A percentile compares a stretch with the other conserved stretches of the same genome.
phyloP scores from a whole-genome alignment of 2,888 invertebrate genomes.

The Coelinius sp. region DNA sequence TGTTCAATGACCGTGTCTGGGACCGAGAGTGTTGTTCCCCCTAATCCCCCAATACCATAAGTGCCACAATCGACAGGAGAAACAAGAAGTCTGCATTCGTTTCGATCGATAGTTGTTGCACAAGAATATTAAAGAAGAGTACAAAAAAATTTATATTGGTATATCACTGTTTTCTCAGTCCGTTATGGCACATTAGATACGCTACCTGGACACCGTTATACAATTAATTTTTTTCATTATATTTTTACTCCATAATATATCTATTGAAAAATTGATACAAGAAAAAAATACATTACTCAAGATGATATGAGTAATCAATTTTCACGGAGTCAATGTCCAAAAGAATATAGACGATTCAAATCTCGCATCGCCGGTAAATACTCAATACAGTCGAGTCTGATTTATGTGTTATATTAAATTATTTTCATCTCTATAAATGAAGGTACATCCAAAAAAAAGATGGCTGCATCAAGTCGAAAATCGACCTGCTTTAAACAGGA shows the following conservation, averaged over 20 bases:
- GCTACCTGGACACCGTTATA: neutral
- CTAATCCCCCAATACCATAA: neutral
- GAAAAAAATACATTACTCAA: neutral
- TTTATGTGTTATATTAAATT: too few relatives aligned
- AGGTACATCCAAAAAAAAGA: too few relatives aligned
- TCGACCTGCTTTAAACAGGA: too few relatives aligned
- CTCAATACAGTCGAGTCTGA: too few relatives aligned
- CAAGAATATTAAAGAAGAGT: neutral
- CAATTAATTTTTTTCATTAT: neutral
- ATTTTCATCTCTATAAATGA: too few relatives aligned
- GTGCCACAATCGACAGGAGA: neutral
- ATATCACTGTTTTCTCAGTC: constrained; percentile 11
- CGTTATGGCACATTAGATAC: constrained; percentile 10
- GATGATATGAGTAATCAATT: too few relatives aligned
- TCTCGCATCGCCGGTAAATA: too few relatives aligned
- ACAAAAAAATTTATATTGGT: constrained; percentile 8
- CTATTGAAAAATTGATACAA: neutral
- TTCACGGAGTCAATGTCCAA: neutral
- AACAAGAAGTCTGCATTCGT: constrained; percentile 2
- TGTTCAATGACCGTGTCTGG: constrained; percentile 30
- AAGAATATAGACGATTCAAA: too few relatives aligned
- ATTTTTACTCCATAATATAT: neutral
- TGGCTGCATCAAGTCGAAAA: too few relatives aligned
- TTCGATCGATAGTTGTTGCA: constrained; percentile 12
- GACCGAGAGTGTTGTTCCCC: constrained; percentile 3